Conservation (phyloP, 2,797 vertebrate genomes). For the Euphonia xanthogaster region DNA sequence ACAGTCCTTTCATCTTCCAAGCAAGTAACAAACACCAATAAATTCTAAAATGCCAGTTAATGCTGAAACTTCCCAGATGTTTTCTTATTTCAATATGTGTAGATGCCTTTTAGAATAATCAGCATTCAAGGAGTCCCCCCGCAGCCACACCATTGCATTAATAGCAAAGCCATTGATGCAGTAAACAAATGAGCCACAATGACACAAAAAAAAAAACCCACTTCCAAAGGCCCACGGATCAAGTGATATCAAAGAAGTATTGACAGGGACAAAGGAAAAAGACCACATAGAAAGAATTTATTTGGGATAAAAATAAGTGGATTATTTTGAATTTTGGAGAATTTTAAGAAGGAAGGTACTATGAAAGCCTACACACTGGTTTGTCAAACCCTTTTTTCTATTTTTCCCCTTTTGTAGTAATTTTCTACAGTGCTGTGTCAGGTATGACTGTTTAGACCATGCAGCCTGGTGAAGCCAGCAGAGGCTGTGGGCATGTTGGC, state of each 20-base stretch:
- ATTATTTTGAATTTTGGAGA: not conserved
- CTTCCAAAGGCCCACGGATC: not conserved
- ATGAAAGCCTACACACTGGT: fast-evolving
- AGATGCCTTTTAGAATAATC: not conserved
- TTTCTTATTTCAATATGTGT: not conserved
- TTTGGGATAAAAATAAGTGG: not conserved
- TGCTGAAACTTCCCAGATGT: not conserved
- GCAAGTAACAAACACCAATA: not conserved
- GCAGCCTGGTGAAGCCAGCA: not conserved
- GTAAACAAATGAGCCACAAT: not conserved
- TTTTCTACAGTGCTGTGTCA: not conserved
- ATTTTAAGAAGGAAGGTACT: not conserved
- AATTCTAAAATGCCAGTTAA: not conserved
- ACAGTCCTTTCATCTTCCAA: conserved; percentile 2
- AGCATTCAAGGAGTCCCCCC: not conserved
- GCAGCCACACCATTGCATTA: not conserved
- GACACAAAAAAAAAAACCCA: not conserved
- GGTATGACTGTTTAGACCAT: not conserved
- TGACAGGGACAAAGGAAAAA: not conserved
- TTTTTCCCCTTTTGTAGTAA: not conserved
- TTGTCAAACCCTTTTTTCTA: not conserved
- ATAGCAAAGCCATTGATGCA: not conserved
- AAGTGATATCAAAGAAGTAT: not conserved
- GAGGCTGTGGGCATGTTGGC: not conserved
- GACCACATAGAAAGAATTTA: fast-evolving